These are phyloP conservation scores for Drosophila tani DNA, from an alignment of 1,140 invertebrate species.

Conservation along the genomic window DNA sequence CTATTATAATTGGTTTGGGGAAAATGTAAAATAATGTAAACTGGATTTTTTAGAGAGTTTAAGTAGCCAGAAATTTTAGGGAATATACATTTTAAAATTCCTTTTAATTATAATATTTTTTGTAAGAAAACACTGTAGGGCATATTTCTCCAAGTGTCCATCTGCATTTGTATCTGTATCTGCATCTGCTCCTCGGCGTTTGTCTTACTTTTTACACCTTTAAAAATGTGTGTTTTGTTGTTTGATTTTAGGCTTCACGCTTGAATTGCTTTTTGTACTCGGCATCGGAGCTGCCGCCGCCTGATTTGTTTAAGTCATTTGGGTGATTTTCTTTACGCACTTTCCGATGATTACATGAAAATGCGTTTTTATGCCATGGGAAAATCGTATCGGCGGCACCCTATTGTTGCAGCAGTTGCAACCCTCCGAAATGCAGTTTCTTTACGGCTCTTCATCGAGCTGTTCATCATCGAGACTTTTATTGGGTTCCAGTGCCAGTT, in stretches of 20 bases:
- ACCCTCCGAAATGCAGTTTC: conserved; percentile 58
- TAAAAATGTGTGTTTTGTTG: conserved; percentile 46
- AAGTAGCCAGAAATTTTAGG: too few relatives aligned
- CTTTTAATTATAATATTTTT: too few relatives aligned
- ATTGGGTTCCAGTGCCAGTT: conserved; percentile 1
- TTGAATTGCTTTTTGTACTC: conserved; percentile 49
- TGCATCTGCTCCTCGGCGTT: conserved; percentile 49
- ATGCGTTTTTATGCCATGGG: conserved; percentile 78
- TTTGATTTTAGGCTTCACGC: conserved; percentile 73
- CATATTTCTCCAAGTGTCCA: conserved; percentile 7
- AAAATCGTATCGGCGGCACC: conserved; percentile 29
- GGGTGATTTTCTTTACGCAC: conserved; percentile 58
- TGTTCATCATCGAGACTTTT: conserved; percentile 38
- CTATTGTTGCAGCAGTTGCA: conserved; percentile 54
- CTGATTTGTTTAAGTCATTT: conserved; percentile 78
- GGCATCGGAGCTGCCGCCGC: conserved; percentile 6
- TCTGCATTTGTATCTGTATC: conserved; percentile 32
- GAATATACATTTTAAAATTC: too few relatives aligned
- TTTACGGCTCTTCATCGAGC: conserved; percentile 5
- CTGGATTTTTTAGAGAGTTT: too few relatives aligned
- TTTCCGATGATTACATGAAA: conserved; percentile 74
- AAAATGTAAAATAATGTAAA: too few relatives aligned
- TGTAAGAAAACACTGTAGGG: too few relatives aligned
- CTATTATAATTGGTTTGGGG: too few relatives aligned
- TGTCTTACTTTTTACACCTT: conserved; percentile 79